Conservation (phyloP, 1,140 invertebrate genomes). For the Cydia splendana region DNA sequence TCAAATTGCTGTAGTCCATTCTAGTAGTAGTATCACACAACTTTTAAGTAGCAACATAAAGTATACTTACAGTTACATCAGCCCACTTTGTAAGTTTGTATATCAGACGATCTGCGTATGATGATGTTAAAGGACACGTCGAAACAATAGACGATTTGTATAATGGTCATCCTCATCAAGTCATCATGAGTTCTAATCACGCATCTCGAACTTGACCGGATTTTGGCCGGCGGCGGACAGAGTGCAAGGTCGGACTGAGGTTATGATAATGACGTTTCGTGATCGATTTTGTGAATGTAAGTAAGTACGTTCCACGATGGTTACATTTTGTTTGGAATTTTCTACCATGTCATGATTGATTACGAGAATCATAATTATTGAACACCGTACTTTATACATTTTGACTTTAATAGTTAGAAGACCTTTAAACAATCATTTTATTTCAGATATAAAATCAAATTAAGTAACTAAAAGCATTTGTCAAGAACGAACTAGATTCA, state of each 20-base stretch:
- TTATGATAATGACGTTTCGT: conserved; percentile 20
- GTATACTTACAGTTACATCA: conserved; percentile 5
- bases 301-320: not conserved
- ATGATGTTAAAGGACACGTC: conserved; percentile 1
- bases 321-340: not conserved
- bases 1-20: conserved; percentile 12
- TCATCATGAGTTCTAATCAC: conserved; percentile 7
- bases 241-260: conserved; percentile 15
- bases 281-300: conserved; percentile 12
- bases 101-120: not conserved
- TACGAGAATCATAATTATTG: too few relatives aligned
- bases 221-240: not conserved
- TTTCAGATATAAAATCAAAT: too few relatives aligned
- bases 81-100: not conserved
- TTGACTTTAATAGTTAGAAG: too few relatives aligned
- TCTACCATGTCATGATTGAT: not conserved
- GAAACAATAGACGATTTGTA: conserved; percentile 2
- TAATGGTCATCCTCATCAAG: not conserved
- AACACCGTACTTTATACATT: too few relatives aligned
- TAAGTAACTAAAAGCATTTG: too few relatives aligned
- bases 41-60: not conserved
- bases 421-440: too few relatives aligned
- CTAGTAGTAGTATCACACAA: not conserved
- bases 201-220: conserved; percentile 31
- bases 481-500: too few relatives aligned